Conservation (phyloP, 2,888 invertebrate species). For the Lithophane semibrunnea region DNA sequence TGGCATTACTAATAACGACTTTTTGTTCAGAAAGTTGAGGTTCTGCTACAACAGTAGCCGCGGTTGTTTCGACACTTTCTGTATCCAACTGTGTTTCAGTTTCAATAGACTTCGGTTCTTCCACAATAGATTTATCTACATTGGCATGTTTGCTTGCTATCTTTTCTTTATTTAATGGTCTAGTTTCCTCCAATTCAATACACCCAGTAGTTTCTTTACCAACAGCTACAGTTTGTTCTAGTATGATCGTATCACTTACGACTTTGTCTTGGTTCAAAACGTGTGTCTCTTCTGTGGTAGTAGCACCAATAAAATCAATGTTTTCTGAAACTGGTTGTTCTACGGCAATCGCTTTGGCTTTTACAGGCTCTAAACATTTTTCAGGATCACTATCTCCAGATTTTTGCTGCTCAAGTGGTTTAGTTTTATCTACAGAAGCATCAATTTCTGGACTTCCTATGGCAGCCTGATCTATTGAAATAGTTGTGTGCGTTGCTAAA, state of each 20-base stretch:
- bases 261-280: background rate
- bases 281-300: background rate
- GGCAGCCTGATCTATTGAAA: background rate
- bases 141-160: background rate
- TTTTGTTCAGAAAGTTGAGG: background rate
- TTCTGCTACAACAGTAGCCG: background rate
- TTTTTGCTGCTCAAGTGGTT: background rate
- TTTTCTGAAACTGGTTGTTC: constrained; percentile 3
- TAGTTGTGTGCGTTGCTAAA: background rate
- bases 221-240: background rate
- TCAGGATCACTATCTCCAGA: background rate
- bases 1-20: background rate
- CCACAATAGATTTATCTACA: background rate
- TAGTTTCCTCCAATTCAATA: background rate
- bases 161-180: background rate
- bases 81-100: background rate
- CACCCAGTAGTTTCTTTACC: background rate
- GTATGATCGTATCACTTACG: background rate
- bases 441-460: background rate
- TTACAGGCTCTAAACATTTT: background rate
- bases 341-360: no score
- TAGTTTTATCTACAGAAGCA: background rate
- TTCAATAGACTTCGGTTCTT: background rate
- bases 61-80: background rate
- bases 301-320: background rate